A percentile compares a stretch with the other conserved stretches of the same genome.
phyloP scores from a whole-genome alignment of 2,113 vertebrate genomes.

The Oostethus manadensis region DNA sequence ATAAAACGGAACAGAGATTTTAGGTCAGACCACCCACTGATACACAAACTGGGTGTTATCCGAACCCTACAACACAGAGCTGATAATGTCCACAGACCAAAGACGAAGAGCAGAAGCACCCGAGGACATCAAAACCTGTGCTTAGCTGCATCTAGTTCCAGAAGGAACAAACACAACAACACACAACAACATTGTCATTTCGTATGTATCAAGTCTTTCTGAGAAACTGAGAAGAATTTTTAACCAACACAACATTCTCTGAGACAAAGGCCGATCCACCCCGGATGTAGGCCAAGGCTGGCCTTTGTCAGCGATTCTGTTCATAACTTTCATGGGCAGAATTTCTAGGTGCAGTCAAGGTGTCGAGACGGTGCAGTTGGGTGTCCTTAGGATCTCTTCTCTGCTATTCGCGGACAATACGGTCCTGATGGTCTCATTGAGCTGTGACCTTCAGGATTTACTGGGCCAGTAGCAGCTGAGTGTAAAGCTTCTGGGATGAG shows the following conservation, averaged over 20 bases:
- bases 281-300: too few species aligned
- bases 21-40: neutral
- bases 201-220: neutral
- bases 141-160: neutral
- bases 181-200: neutral
- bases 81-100: slow-evolving; percentile 11
- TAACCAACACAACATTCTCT: neutral
- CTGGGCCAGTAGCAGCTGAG: too few species aligned
- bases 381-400: too few species aligned
- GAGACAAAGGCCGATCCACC: too few species aligned
- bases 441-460: too few species aligned
- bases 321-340: too few species aligned
- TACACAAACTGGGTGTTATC: neutral
- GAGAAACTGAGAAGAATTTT: neutral
- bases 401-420: too few species aligned
- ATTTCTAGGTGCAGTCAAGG: too few species aligned
- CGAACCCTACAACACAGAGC: slow-evolving; percentile 7
- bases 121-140: neutral
- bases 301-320: too few species aligned
- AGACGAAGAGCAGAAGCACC: neutral
- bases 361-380: too few species aligned
- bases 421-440: too few species aligned
- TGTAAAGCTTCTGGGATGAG: too few species aligned
- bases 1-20: neutral
- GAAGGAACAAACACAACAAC: neutral